These are phyloP conservation scores for Heliconius congener DNA, from an alignment of 1,140 invertebrate genomes.

Conservation along the genomic window DNA sequence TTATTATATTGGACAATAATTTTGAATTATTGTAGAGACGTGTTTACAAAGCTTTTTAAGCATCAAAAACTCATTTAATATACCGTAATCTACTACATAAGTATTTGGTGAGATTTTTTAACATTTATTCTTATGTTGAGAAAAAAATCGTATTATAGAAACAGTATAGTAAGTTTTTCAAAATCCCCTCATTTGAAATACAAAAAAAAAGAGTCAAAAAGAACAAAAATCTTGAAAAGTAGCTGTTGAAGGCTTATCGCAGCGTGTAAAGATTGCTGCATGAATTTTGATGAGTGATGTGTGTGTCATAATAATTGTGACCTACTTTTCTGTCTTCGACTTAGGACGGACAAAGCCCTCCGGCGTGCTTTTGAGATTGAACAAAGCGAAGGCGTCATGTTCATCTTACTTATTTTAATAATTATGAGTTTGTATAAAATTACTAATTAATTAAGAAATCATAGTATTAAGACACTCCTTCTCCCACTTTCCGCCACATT, in stretches of 20 bases:
- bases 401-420: too few species aligned
- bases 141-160: too few species aligned
- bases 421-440: too few species aligned
- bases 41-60: not conserved
- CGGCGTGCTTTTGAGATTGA: not conserved
- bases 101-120: too few species aligned
- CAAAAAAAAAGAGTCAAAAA: not conserved
- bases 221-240: not conserved
- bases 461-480: too few species aligned
- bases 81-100: too few species aligned
- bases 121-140: too few species aligned
- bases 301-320: conserved; percentile 2
- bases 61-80: too few species aligned
- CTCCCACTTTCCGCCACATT: too few species aligned
- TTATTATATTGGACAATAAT: not conserved
- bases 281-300: conserved; percentile 12
- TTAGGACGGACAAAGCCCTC: not conserved
- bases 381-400: not conserved
- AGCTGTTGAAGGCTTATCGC: not conserved
- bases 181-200: not conserved
- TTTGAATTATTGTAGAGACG: not conserved
- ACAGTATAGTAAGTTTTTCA: too few species aligned
- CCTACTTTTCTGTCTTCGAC: not conserved
- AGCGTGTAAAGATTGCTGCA: conserved; percentile 5
- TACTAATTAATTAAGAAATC: too few species aligned